phyloP scores from a whole-genome alignment of 1,140 invertebrate species.

The Drosophila nebulosa region DNA sequence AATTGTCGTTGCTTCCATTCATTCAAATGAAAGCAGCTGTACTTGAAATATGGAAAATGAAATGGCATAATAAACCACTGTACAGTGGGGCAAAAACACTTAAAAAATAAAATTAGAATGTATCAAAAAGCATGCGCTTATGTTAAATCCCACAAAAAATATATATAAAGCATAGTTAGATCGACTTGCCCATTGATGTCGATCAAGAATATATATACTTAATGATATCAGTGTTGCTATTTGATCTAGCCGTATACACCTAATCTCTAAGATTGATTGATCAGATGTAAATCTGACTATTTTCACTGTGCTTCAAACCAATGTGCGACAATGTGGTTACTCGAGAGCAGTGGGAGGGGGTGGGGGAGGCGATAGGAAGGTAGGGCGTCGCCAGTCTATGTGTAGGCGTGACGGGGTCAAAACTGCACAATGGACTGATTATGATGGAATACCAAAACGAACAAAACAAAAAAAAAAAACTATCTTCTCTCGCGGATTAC shows the following conservation, averaged over 20 bases:
- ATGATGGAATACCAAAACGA: not conserved
- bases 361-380: too few relatives aligned
- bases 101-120: not conserved
- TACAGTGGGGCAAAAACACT: not conserved
- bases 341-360: not conserved
- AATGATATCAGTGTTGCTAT: too few relatives aligned
- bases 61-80: not conserved
- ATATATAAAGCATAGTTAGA: too few relatives aligned
- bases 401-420: constrained; percentile 3
- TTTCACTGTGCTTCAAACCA: not conserved
- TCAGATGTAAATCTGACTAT: not conserved
- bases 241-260: too few relatives aligned
- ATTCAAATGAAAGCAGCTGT: constrained; percentile 4
- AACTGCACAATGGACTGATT: constrained; percentile 4
- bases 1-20: not conserved
- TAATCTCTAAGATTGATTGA: too few relatives aligned
- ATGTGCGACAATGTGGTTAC: not conserved
- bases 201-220: too few relatives aligned
- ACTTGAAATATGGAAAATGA: constrained; percentile 1
- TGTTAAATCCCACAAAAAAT: too few relatives aligned
- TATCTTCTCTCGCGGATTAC: not conserved
- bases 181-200: too few relatives aligned
- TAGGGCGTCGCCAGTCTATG: not conserved
- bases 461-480: not conserved
- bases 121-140: too few relatives aligned